Evolutionary conservation across 2,113 vertebrate genomes (phyloP).

Genomic region (Oncorhynchus nerka): DNA sequence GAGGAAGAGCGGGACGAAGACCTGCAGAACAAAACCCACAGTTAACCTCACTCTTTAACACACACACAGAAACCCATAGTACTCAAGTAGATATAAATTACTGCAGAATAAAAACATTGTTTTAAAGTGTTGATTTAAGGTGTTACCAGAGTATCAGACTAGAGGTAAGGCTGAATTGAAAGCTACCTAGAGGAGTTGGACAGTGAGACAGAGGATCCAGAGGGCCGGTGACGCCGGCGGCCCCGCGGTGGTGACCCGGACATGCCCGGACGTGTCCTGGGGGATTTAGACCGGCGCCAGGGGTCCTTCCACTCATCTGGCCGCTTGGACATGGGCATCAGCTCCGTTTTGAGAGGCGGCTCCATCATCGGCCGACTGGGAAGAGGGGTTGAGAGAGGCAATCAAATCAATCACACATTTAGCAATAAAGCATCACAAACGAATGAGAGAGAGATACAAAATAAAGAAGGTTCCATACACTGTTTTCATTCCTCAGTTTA

Average conservation of each 20-base stretch:
- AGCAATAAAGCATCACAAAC: too few species aligned
- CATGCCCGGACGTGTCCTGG: conserved; percentile 83
- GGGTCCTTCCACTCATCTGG: conserved; percentile 98
- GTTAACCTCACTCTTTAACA: background rate
- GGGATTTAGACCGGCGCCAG: conserved; percentile 97
- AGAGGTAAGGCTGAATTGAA: background rate
- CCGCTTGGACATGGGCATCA: conserved; percentile 74
- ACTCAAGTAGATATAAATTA: too few species aligned
- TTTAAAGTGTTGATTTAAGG: too few species aligned
- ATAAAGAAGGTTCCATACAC: too few species aligned
- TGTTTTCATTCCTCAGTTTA: too few species aligned
- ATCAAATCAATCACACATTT: too few species aligned
- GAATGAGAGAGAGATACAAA: background rate
- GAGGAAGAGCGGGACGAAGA: conserved; percentile 86
- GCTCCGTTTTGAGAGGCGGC: conserved; percentile 85
- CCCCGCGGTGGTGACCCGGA: conserved; percentile 85
- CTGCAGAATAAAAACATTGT: too few species aligned
- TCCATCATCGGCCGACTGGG: conserved; percentile 73
- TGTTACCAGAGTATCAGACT: too few species aligned
- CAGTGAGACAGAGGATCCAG: conserved; percentile 87
- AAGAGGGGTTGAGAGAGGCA: background rate
- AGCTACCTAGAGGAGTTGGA: conserved; percentile 93
- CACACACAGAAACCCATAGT: background rate
- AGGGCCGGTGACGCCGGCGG: conserved; percentile 83
- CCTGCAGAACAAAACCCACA: conserved; percentile 54